A percentile compares a stretch with the other conserved stretches of the same genome.
Conservation (phyloP, 1,140 invertebrate species). For the Condylostylus longicornis region DNA sequence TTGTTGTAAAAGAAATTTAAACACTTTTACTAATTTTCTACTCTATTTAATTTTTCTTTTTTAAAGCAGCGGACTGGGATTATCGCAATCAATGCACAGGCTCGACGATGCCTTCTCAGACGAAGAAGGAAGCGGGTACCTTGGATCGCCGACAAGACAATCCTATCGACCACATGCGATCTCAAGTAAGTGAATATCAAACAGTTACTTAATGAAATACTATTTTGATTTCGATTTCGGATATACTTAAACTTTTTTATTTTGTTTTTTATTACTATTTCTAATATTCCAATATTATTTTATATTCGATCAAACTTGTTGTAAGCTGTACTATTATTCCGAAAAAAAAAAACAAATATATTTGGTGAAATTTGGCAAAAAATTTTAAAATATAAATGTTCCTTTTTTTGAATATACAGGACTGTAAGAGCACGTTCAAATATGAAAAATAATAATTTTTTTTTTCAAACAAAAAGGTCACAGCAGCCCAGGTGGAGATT, state of each 20-base stretch:
- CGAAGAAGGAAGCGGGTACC: conserved; percentile 33
- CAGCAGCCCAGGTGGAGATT: conserved; percentile 41
- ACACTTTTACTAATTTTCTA: conserved; percentile 6
- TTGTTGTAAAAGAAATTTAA: neutral
- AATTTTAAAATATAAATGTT: neutral
- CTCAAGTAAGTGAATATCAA: conserved; percentile 25
- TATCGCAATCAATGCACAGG: conserved; percentile 32
- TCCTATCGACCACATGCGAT: conserved; percentile 32
- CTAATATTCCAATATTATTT: too few relatives aligned
- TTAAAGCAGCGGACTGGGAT: conserved; percentile 29
- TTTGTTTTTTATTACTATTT: too few relatives aligned
- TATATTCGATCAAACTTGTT: too few relatives aligned
- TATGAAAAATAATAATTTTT: too few relatives aligned
- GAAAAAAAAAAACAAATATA: too few relatives aligned
- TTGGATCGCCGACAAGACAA: conserved; percentile 33
- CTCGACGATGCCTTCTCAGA: conserved; percentile 34
- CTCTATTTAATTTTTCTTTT: conserved; percentile 11
- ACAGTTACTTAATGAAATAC: too few relatives aligned
- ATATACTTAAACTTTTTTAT: too few relatives aligned
- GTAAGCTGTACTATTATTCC: too few relatives aligned
- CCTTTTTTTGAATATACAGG: too few relatives aligned
- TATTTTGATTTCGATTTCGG: too few relatives aligned
- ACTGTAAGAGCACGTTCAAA: too few relatives aligned
- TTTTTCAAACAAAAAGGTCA: conserved; percentile 16
- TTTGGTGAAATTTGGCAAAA: neutral